Base-by-base conservation (phyloP, 2,888 invertebrate genomes). In the Sarcophaga carnaria region DNA sequence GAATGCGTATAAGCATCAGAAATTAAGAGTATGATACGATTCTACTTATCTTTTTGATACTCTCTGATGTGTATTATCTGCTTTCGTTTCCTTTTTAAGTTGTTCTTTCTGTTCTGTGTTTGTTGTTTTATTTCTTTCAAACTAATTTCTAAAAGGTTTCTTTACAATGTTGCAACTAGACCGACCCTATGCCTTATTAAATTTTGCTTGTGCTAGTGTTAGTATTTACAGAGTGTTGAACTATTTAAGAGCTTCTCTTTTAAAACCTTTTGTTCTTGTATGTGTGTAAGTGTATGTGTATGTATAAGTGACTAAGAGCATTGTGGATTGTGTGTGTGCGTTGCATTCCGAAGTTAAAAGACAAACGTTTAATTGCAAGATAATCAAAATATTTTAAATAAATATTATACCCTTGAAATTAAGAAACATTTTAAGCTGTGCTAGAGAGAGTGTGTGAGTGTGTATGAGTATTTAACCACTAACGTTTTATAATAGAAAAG, bases 341-440 rank as follows among this genome's bases (percentile, higher is more conserved):
- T 1, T 87, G 47, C 81, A 81, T 87, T 84, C 84, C 81, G 84
- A 84, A 87, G 75, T 81, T 59, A 87, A 84, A 87, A 87, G 87
- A 87, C 87, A 87, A 87, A 87, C 84, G 84, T 78, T 84, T 87
- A 87, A 87, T 87, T 87, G 87, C 81, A 79, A 87, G 84, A 87
- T 87, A 87, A 87, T 87, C 80, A 84, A 84, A 87, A 87, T 87
- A 87, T 87, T 87, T 84, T 87, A 84, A 87, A 84, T 87, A 87
- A 87, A 87, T 84, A 87, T 87, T 87, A 59, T 84, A 49, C 84
- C 64, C 74, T 82, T 71, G 37, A 86, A 82, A 86, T 85, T 69
- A 86, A 79, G 70, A 79, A 82, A 47, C 71, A 66, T 71, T 76
- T 80, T 59, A 60, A 17, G 45, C 12, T 22, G 63, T 45, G 59